Percentiles rank a stretch among this genome's conserved stretches.
Evolutionary conservation across 2,888 invertebrate species (phyloP).

Genomic region (Platycheirus rosarum): DNA sequence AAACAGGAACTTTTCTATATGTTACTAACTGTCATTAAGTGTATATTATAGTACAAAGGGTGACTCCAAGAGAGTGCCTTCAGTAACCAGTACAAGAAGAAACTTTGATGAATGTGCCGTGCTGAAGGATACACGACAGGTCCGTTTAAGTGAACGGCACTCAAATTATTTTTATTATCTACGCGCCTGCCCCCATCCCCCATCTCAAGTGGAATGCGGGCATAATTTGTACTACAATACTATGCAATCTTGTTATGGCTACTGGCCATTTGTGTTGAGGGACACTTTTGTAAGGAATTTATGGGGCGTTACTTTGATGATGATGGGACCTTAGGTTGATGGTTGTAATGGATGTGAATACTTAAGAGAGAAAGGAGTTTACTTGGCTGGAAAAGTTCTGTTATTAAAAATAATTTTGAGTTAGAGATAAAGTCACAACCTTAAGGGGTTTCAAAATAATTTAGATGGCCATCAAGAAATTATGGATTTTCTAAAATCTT

Average conservation of each 20-base stretch:
- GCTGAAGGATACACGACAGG: slow-evolving; percentile 24
- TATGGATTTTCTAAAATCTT: no score
- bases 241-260: slow-evolving; percentile 21
- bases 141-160: slow-evolving; percentile 52
- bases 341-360: slow-evolving; percentile 18
- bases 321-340: slow-evolving; percentile 29
- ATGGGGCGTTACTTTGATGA: slow-evolving; percentile 49
- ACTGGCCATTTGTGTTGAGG: slow-evolving; percentile 24
- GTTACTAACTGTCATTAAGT: slow-evolving; percentile 11
- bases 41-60: slow-evolving; percentile 23
- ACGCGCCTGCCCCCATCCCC: no score
- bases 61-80: slow-evolving; percentile 1
- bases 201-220: slow-evolving; percentile 25
- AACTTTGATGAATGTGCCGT: slow-evolving; percentile 33
- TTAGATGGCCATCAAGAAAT: no score
- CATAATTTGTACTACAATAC: slow-evolving; percentile 45
- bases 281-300: slow-evolving; percentile 33
- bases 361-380: neutral
- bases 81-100: neutral
- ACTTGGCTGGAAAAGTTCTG: neutral
- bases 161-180: slow-evolving; percentile 60
- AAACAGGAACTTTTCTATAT: slow-evolving; percentile 25
- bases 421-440: neutral
- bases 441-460: neutral
- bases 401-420: neutral